phyloP scores from a whole-genome alignment of 2,113 vertebrate species.

The Callospermophilus lateralis region DNA sequence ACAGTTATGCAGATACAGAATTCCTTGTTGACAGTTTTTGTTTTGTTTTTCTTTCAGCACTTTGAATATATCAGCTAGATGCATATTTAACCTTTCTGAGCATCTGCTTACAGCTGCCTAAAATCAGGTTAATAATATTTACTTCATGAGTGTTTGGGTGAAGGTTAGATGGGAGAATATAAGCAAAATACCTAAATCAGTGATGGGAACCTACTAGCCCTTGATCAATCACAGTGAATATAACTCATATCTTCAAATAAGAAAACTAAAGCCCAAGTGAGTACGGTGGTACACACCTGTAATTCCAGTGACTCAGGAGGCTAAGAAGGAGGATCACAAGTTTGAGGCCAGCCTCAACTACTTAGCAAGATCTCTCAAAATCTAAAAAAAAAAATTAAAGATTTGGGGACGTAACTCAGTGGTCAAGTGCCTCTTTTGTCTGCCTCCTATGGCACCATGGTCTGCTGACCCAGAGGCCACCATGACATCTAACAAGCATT shows the following conservation, averaged over 20 bases:
- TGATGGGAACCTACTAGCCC: background rate
- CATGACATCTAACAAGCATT: background rate
- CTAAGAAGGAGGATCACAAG: too few relatives aligned
- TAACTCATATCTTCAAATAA: background rate
- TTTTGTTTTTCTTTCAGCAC: background rate
- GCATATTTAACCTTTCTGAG: background rate
- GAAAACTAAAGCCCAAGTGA: background rate
- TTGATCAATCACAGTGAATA: background rate
- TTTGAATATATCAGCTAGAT: background rate
- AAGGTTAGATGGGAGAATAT: background rate
- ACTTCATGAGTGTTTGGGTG: background rate
- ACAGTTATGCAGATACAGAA: background rate
- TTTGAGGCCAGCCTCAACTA: too few relatives aligned
- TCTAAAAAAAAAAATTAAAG: too few relatives aligned
- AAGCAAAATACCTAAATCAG: background rate
- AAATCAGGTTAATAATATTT: background rate
- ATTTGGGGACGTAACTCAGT: too few relatives aligned
- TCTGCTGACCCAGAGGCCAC: background rate
- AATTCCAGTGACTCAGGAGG: too few relatives aligned
- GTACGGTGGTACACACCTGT: background rate
- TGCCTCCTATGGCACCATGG: rapidly evolving
- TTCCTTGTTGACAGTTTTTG: background rate
- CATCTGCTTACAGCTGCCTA: background rate
- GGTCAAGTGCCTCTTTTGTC: too few relatives aligned
- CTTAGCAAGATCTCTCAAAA: too few relatives aligned